phyloP scores from a whole-genome alignment of 2,888 invertebrate genomes.

The Coremacera marginata region DNA sequence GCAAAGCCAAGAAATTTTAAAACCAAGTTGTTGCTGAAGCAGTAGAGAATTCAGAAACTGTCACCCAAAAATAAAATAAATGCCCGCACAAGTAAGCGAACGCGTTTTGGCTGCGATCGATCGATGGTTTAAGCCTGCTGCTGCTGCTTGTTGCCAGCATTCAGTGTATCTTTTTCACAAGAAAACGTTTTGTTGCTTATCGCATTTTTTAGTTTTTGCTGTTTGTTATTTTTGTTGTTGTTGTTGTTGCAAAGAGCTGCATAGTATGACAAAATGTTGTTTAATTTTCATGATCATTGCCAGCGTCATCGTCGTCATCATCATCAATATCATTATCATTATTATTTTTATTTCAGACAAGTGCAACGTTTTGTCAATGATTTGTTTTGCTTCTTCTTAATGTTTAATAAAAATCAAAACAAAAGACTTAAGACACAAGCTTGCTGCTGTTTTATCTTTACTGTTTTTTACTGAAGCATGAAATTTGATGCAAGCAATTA shows the following conservation, averaged over 20 bases:
- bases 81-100: constrained; percentile 35
- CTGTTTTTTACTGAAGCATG: constrained; percentile 11
- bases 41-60: constrained; percentile 48
- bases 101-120: neutral
- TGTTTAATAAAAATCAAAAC: constrained; percentile 2
- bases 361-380: constrained; percentile 25
- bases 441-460: neutral
- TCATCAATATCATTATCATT: constrained; percentile 9
- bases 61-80: constrained; percentile 53
- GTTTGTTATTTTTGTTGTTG: neutral
- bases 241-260: neutral
- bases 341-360: constrained; percentile 7
- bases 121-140: neutral
- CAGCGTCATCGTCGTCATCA: neutral
- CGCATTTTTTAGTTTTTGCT: neutral
- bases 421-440: constrained; percentile 47
- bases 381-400: constrained; percentile 2
- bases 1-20: constrained; percentile 34
- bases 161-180: constrained; percentile 10
- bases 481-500: neutral
- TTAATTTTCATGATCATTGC: constrained; percentile 40
- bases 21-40: constrained; percentile 28
- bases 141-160: neutral
- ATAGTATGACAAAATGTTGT: constrained; percentile 7
- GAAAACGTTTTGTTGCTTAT: constrained; percentile 32